Evolutionary conservation across 2,113 vertebrate genomes (phyloP).

Genomic region (Hippocampus abdominalis): DNA sequence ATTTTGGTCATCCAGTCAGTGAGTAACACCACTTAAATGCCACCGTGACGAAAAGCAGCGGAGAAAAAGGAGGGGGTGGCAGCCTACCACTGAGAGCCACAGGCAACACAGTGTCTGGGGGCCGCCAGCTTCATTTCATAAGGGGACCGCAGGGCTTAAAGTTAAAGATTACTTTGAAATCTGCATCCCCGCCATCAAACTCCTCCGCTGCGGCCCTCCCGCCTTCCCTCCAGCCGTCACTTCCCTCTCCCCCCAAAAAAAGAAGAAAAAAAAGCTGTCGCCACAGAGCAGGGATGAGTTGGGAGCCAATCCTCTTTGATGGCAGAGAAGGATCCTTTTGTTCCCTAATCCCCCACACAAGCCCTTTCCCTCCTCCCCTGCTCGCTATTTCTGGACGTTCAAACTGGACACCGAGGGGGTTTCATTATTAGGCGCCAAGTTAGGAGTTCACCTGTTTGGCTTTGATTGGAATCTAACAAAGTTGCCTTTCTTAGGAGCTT

Average conservation of each 20-base stretch:
- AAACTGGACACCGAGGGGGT: constrained; percentile 60
- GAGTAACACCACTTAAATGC: constrained; percentile 75
- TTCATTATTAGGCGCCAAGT: constrained; percentile 56
- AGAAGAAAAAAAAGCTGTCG: constrained; percentile 72
- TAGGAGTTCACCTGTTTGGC: constrained; percentile 45
- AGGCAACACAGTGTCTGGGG: constrained; percentile 66
- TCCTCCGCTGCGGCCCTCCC: constrained; percentile 35
- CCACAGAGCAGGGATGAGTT: constrained; percentile 78
- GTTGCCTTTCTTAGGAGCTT: neutral
- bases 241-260: constrained; percentile 37
- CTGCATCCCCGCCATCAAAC: constrained; percentile 65
- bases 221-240: constrained; percentile 46
- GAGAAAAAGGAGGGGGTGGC: constrained; percentile 55
- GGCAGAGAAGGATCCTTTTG: constrained; percentile 88
- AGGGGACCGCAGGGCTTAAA: constrained; percentile 74
- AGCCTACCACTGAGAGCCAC: constrained; percentile 61
- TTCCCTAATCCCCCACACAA: constrained; percentile 80
- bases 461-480: constrained; percentile 2
- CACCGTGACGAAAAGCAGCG: constrained; percentile 68
- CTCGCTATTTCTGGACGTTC: constrained; percentile 67
- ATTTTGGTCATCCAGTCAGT: constrained; percentile 60
- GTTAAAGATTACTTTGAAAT: constrained; percentile 95
- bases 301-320: constrained; percentile 79
- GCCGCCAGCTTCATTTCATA: constrained; percentile 68
- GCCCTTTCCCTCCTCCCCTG: constrained; percentile 42